Base-by-base conservation (phyloP, 2,113 vertebrate genomes). In the Phylloscopus trochilus region DNA sequence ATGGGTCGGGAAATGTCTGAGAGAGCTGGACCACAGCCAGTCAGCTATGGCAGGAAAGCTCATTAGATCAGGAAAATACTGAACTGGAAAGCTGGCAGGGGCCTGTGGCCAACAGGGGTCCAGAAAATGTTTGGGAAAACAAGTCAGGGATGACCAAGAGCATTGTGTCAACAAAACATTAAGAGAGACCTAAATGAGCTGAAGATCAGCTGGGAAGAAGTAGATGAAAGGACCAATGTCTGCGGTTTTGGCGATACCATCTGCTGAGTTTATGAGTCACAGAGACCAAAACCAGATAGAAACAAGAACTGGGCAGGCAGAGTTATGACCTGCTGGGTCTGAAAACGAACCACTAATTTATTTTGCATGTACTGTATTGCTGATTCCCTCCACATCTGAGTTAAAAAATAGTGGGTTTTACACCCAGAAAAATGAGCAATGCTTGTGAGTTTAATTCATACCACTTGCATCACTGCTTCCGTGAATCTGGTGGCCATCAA, bases 201-300 rank as follows among this genome's bases (percentile, higher is more conserved):
- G 47, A 90, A 78, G 59, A 90, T 85, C 87, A 83, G 19, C 73
- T 81, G 75, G 63, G 30, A 83, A 92, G 63, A 81, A 73, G 44
- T 13, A 66, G 58, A 90, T 70, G 51, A 93, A 83, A 77, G 16
- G 21, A 60, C 43, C 52, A 68, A 39, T 0, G 4, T 49, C 89
- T 93, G 92, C 0, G 13, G 83, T 75, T 90, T 96, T 88, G 47
- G 70, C 81, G 43, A 46, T 81, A 63, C 43, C 63, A 51, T 93
- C 83, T 81, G 43, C 81, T 93, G 76, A 17, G 23, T 86, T 90
- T 89, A n/a, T 95, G 92, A 89, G 80, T 93, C 91, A 95, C 0
- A 0, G 68, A 87, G 60, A 88, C 51, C n/a, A 81, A 93, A 90
- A 90, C 60, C 55, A 90, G 90, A 89, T 43, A 92, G 55, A 73